Evolutionary conservation across 2,797 vertebrate genomes (phyloP), one percentile per base, ranked within the genome.

Genomic region (Pseudotriccus pelzelni): DNA sequence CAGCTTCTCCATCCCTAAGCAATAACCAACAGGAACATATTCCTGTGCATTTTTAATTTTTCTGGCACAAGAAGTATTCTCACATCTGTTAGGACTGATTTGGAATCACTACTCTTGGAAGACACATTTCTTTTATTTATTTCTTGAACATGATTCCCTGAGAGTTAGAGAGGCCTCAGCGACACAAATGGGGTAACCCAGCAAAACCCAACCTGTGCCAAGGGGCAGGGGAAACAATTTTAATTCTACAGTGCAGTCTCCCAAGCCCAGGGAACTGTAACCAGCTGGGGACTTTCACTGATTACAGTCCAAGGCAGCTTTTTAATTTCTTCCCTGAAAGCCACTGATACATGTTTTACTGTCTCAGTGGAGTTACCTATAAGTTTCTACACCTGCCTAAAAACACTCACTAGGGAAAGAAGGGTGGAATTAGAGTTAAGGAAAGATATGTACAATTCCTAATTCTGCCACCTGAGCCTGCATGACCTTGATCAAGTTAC

Each of bases 11-110:
- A 14, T 89, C 78, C 76, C 62, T 85, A 30, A 92, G 89, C 87
- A 96, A 83, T 62, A 96, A 95, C 89, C 89, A 95, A 78, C 53
- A 83, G 50, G 79, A 96, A 96, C 69, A 85, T 85, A 89, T 80
- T 95, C 92, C 84, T 92, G 72, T 75, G 93, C 87, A 89, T 86
- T 75, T 91, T 93, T 86, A 84, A 86, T 91, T 95, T 95, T 94
- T 72, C 89, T 96, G 92, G 92, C 82, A 93, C 78, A 89, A 87
- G 49, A 89, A 62, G 12, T 80, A 85, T 55, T 80, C 84, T 94
- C 90, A 95, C 89, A 96, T 95, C 94, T 94, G 90, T 68, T 90
- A 87, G 37, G 46, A 75, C 50, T 72, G 92, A 92, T 89, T 85
- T 95, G 68, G 53, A 94, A 95, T 68, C 58, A 20, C 62, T 85